Evolutionary conservation across 2,888 invertebrate genomes (phyloP).

Genomic region (Molanna angustata): DNA sequence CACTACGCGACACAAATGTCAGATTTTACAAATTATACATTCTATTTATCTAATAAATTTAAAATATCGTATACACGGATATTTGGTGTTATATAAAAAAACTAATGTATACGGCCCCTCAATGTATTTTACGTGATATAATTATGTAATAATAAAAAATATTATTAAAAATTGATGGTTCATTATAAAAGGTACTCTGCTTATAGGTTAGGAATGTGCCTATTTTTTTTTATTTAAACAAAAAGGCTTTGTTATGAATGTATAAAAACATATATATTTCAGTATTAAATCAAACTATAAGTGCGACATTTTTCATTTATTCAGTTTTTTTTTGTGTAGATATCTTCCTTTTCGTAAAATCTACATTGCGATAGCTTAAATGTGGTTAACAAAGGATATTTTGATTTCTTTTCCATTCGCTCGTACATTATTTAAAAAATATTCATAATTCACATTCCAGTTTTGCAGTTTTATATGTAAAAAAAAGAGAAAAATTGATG

Average conservation of each 20-base stretch:
- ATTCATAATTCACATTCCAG: no score
- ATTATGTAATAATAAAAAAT: constrained; percentile 23
- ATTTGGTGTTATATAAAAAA: constrained; percentile 20
- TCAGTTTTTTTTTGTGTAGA: no score
- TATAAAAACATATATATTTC: constrained; percentile 4
- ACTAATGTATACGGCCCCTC: constrained; percentile 30
- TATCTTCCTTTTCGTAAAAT: no score
- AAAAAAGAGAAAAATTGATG: no score
- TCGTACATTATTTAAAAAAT: no score
- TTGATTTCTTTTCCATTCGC: no score
- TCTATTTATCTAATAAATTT: constrained; percentile 28
- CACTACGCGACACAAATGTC: constrained; percentile 25
- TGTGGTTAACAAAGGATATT: no score
- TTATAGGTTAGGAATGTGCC: constrained; percentile 20
- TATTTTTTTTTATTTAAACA: constrained; percentile 5
- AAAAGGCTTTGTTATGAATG: constrained; percentile 11
- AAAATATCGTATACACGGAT: constrained; percentile 23
- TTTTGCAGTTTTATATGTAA: no score
- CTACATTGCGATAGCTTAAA: no score
- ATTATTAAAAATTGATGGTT: constrained; percentile 7
- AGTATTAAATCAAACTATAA: no score
- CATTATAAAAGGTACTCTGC: constrained; percentile 13
- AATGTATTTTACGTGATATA: constrained; percentile 11
- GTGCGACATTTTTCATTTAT: no score
- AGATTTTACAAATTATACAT: constrained; percentile 27